Base-by-base conservation (phyloP, 2,113 vertebrate species). In the Notarius quadriscutis region DNA sequence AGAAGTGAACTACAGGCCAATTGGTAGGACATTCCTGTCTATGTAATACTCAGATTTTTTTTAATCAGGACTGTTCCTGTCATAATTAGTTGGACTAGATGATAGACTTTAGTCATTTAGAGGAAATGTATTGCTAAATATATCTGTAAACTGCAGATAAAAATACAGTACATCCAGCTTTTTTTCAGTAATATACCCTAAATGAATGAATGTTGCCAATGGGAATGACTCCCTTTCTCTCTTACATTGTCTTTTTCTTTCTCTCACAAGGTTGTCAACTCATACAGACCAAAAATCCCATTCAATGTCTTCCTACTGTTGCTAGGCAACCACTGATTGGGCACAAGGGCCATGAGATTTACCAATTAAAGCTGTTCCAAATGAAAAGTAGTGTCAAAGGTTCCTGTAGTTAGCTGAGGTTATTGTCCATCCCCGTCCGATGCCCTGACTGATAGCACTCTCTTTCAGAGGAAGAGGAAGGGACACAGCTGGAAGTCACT, bases 241-340 rank as follows among this genome's bases (percentile, higher is more conserved):
- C 80, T 2, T 30, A 12, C n/a, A 9, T 41, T 69, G 7, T 57
- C 34, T 84, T 50, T 83, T n/a, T 84, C 69, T 48, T 9, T 84
- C 51, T 74, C 53, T 25, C 50, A 48, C 10, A 7, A 41, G 11
- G 34, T 4, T 69, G 85, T 78, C 79, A 62, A 63, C 78, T 81
- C 27, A 81, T 81, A 53, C 14, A 48, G 88, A 90, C 89, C 90
- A 74, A 69, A 88, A 63, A 88, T 65, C 62, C 77, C 67, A 71
- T 86, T 84, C 67, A 58, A 67, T 62, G 80, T 82, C 78, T 86
- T 75, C 30, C 63, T 63, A 75, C 92, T 92, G 94, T 95, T 95
- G 95, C 95, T 93, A 94, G 89, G 94, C 93, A 92, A 95, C 95
- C 90, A 86, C 93, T 94, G 94, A 94, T 94, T 94, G 92, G 92